Base-by-base conservation (phyloP, 2,113 vertebrate species). In the Tychaedon coryphoeus region DNA sequence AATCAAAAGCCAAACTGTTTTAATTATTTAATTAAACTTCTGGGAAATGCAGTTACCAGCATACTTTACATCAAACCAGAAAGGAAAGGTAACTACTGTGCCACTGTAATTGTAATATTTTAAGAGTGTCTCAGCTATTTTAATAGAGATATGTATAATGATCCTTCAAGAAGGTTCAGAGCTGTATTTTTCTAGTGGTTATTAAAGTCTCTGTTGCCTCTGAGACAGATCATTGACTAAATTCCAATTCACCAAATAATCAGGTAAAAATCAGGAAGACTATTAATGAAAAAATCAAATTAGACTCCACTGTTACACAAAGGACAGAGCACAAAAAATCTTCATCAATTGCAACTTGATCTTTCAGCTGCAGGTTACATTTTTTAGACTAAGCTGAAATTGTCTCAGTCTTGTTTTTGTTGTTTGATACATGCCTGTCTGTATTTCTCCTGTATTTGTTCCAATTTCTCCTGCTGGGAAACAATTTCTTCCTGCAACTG, bases 381-480 rank as follows among this genome's bases (percentile, higher is more conserved):
- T 22, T 81, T 75, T 64, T 18, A n/a, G 16, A 40, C 61, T 36
- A 70, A 71, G 36, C 8, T 85, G 60, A 40, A 92, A 50, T 40
- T 29, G 42, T 58, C 96, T 98, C 71, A 97, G 96, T 96, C 86
- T 90, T 36, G 86, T 48, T 87, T 93, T 16, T 94, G 95, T 10
- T 97, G 96, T 96, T 97, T 96, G 92, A 97, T 97, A 72, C 97
- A 4, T 92, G 94, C 98, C 91, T 96, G 97, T 84, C 93, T 97
- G 53, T 98, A 98, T 60, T 98, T 98, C 57, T 98, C 96, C 87
- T 98, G 98, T 25, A 96, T 92, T 10, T 93, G 91, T 45, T 94
- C 96, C 95, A 98, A 95, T 82, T 97, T 98, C 62, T 98, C 98
- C 83, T 97, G 97, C 56, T 98, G 98, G 43, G 97, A 95, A 16